A percentile compares a stretch with the other conserved stretches of the same genome.
Evolutionary conservation across 2,888 invertebrate species (phyloP).

Genomic region (Diabrotica balteata): DNA sequence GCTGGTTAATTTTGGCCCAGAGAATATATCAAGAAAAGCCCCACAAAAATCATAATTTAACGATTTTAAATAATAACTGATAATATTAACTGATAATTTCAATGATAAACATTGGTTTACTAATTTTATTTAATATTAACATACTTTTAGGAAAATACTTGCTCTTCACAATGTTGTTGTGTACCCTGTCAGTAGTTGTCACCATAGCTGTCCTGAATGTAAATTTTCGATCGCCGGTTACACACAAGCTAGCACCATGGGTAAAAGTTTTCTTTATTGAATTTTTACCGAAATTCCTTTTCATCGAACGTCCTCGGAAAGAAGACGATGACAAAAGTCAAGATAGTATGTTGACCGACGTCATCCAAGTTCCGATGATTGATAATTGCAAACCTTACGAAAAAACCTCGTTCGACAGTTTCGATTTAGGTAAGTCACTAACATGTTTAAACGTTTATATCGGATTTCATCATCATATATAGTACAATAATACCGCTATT

Average conservation of each 20-base stretch:
- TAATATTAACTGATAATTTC: too few relatives aligned
- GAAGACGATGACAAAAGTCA: constrained; percentile 69
- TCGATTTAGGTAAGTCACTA: constrained; percentile 47
- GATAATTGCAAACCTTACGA: constrained; percentile 72
- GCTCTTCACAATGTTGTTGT: constrained; percentile 93
- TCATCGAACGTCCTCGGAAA: constrained; percentile 88
- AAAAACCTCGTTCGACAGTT: constrained; percentile 67
- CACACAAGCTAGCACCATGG: constrained; percentile 92
- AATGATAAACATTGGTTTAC: too few relatives aligned
- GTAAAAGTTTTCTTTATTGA: constrained; percentile 86
- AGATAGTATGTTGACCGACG: constrained; percentile 75
- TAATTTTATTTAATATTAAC: too few relatives aligned
- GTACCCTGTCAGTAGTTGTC: constrained; percentile 90
- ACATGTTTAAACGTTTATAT: too few relatives aligned
- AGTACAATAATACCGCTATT: too few relatives aligned
- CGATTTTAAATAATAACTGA: too few relatives aligned
- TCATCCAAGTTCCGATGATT: constrained; percentile 65
- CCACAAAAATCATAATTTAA: too few relatives aligned
- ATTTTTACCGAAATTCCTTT: constrained; percentile 83
- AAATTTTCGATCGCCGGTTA: constrained; percentile 91
- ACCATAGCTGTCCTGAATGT: constrained; percentile 94
- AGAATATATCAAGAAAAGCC: too few relatives aligned
- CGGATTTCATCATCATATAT: too few relatives aligned
- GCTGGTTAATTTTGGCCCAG: too few relatives aligned
- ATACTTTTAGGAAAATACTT: constrained; percentile 69